Base-by-base conservation (phyloP, 2,113 vertebrate genomes). In the Mixornis gularis region DNA sequence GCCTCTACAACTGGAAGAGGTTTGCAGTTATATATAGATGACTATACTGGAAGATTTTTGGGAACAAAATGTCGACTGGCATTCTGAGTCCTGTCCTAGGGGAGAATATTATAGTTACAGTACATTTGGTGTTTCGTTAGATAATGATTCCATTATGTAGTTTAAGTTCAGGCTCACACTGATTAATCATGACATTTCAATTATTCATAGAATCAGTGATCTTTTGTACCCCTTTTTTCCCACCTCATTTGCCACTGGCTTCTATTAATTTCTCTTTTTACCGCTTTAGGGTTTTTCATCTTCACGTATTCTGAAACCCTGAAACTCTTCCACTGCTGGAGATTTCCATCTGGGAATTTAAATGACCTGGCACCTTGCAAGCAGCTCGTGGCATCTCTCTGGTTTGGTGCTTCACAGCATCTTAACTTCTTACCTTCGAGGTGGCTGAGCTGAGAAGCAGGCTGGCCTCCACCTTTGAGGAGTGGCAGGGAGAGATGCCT, bases 101-200 rank as follows among this genome's bases (percentile, higher is more conserved):
- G 62, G 19, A 89, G 49, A 82, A 30, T 89, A 76, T 94, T 90
- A 40, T 26, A 64, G 30, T 78, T 88, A 51, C 74, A 69, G 84
- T 85, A 90, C 56, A 72, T 85, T 79, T 91, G 56, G 34, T 85
- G 32, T 95, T 96, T 91, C 44, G 59, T 93, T 93, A 95, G 82
- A 71, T 96, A 92, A 93, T 86, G 51, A 91, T 79, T 85, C 87
- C 76, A 82, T 90, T 95, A 80, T 85, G 43, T 92, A 92, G 81
- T 76, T 96, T 77, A 79, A 93, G 78, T 91, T 91, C 74, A 96
- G 65, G 36, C 63, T 95, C 66, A 40, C 81, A 43, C 55, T 96
- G 70, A 84, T 96, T 92, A 96, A 93, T 84, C 52, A 46, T 29
- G 78, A 46, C 63, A 90, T 95, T 94, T 96, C 89, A 93, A 53